Conservation (phyloP, 2,888 invertebrate species). For the Pherbina coryleti region DNA sequence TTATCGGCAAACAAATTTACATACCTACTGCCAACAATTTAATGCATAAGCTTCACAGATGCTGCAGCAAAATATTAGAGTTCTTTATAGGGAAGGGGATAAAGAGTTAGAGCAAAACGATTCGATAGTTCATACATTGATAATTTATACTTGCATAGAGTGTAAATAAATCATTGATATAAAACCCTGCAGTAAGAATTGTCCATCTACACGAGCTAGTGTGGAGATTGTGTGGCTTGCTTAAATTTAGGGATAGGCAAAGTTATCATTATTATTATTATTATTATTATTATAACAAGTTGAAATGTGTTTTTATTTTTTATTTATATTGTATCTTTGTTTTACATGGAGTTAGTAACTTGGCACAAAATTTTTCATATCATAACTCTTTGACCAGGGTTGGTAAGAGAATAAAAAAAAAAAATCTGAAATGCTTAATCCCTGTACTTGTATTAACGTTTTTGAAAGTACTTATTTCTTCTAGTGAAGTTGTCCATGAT, state of each 20-base stretch:
- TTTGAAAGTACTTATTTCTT: too few species aligned
- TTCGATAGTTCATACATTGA: slow-evolving; percentile 12
- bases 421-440: too few species aligned
- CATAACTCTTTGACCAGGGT: too few species aligned
- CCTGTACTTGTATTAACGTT: too few species aligned
- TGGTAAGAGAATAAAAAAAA: too few species aligned
- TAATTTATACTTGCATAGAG: slow-evolving; percentile 49
- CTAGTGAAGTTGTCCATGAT: too few species aligned
- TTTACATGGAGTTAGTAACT: too few species aligned
- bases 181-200: slow-evolving; percentile 23
- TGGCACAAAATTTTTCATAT: too few species aligned
- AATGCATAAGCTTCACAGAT: background rate
- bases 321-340: too few species aligned
- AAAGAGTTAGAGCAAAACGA: background rate
- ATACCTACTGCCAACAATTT: background rate
- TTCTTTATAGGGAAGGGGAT: too few species aligned
- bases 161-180: slow-evolving; percentile 51
- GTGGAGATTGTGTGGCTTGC: background rate
- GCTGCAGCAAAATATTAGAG: slow-evolving; percentile 1
- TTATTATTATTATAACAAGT: background rate
- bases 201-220: background rate
- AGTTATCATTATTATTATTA: slow-evolving; percentile 2
- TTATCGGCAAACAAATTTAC: slow-evolving; percentile 3
- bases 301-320: background rate
- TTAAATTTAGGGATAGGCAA: background rate